Percentiles rank a stretch among this genome's conserved stretches.
Evolutionary conservation across 2,113 vertebrate species (phyloP).

Genomic region (Hymenochirus boettgeri): DNA sequence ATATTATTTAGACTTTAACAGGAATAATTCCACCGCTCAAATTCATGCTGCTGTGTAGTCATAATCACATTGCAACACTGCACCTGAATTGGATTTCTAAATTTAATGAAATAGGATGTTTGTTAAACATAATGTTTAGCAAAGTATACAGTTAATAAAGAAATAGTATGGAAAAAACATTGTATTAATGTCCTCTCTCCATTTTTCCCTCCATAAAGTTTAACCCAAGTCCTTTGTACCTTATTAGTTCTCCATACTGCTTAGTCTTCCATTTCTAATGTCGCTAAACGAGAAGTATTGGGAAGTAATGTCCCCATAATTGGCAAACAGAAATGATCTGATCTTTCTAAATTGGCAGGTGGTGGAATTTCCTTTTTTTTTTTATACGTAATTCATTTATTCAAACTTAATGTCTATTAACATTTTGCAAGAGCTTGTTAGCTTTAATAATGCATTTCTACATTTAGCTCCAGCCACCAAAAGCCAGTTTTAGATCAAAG

Average conservation of each 20-base stretch:
- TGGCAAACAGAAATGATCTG: slow-evolving; percentile 71
- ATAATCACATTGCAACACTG: too few species aligned
- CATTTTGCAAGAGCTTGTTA: slow-evolving; percentile 72
- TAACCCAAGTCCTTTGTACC: too few species aligned
- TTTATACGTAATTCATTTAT: slow-evolving; percentile 78
- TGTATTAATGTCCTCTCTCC: too few species aligned
- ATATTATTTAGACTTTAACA: too few species aligned
- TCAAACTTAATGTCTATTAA: slow-evolving; percentile 77
- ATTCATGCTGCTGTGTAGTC: too few species aligned
- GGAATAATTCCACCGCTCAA: too few species aligned
- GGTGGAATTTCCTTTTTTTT: slow-evolving; percentile 60
- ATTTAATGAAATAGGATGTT: too few species aligned
- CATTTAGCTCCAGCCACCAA: slow-evolving; percentile 54
- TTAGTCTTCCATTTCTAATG: slow-evolving; percentile 26
- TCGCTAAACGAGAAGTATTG: slow-evolving; percentile 44
- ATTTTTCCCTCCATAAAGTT: too few species aligned
- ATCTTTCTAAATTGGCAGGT: slow-evolving; percentile 70
- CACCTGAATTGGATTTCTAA: too few species aligned
- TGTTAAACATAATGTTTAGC: too few species aligned
- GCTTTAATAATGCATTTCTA: slow-evolving; percentile 74
- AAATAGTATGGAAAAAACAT: too few species aligned
- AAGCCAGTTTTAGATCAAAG: slow-evolving; percentile 57
- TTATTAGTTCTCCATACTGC: slow-evolving; percentile 1
- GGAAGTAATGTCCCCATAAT: slow-evolving; percentile 65
- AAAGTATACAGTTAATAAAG: too few species aligned